Base-by-base conservation (phyloP, 2,888 invertebrate species). In the Drosophila setosimentum region DNA sequence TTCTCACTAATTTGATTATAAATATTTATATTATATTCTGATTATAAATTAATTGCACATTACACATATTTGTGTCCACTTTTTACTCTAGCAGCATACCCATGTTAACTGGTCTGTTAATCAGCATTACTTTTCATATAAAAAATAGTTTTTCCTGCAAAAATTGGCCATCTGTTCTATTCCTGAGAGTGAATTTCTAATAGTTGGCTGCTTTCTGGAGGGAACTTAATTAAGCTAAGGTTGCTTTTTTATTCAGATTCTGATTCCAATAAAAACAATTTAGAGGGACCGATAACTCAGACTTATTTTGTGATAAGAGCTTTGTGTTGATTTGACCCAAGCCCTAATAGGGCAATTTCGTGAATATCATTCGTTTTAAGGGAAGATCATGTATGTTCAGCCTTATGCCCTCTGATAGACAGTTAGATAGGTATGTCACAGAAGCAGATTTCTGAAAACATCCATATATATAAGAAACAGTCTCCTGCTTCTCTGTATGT, bases 1-100 rank as follows among this genome's bases (percentile, higher is more conserved):
- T 68, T 83, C 27, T 21, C 5, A 49, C 54, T 62, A 70, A 76
- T 79, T 88, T 76, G 62, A 80, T 86, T 87, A 78, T 74, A 73
- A 68, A 86, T 82, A n/a, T n/a, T n/a, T n/a, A n/a, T n/a, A n/a
- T n/a, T n/a, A n/a, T n/a, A n/a, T n/a, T n/a, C n/a, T 76, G 62
- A 80, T 86, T 87, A 78, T 74, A 73, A 68, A 86, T 82, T 73
- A 81, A 69, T 24, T 78, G 27, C 11, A 49, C 27, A 16, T 18
- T n/a, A 10, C 27, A 27, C 4, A 49, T 49, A 29, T 10, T 49
- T 50, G 18, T 29, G 29, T 50, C 27, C 3, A 50, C 11, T 50
- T 50, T 50, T 11, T 29, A 50, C 29, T 18, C 18, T 49, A 45
- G 45, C 45, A 24, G 7, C 21, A 45, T 24, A 24, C 2, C 4